Evolutionary conservation across 1,140 invertebrate species (phyloP).

Genomic region (Stegodyphus dumicola): DNA sequence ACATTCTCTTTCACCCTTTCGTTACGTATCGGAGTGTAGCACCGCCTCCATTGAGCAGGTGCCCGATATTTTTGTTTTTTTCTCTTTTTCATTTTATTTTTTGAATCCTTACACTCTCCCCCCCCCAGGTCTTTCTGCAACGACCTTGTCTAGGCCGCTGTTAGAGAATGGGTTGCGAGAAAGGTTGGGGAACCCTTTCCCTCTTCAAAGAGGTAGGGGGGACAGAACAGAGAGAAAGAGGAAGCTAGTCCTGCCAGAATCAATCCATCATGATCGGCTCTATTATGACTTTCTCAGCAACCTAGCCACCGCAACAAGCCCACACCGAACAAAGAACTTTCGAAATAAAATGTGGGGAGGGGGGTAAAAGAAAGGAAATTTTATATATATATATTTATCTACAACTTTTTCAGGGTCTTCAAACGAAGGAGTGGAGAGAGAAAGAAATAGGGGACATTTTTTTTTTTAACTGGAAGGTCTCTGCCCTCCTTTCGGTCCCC

Average conservation of each 20-base stretch:
- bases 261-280: constrained; percentile 51
- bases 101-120: no score
- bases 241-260: constrained; percentile 21
- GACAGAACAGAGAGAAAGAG: not conserved
- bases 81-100: no score
- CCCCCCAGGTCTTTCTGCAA: not conserved
- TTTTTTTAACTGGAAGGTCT: constrained; percentile 1
- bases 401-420: not conserved
- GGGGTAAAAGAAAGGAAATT: constrained; percentile 4
- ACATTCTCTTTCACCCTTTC: no score
- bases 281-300: constrained; percentile 50
- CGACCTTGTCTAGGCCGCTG: constrained; percentile 29
- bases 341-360: not conserved
- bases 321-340: constrained; percentile 39
- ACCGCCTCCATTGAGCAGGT: no score
- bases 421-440: constrained; percentile 9
- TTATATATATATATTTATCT: not conserved
- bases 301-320: constrained; percentile 45
- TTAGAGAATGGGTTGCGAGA: not conserved
- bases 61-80: no score
- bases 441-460: not conserved
- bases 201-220: not conserved
- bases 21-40: no score
- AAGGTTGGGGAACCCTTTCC: not conserved
- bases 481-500: not conserved